Percentiles rank a stretch among this genome's conserved stretches.
Conservation (phyloP, 1,140 invertebrate species). For the Gerris buenoi region DNA sequence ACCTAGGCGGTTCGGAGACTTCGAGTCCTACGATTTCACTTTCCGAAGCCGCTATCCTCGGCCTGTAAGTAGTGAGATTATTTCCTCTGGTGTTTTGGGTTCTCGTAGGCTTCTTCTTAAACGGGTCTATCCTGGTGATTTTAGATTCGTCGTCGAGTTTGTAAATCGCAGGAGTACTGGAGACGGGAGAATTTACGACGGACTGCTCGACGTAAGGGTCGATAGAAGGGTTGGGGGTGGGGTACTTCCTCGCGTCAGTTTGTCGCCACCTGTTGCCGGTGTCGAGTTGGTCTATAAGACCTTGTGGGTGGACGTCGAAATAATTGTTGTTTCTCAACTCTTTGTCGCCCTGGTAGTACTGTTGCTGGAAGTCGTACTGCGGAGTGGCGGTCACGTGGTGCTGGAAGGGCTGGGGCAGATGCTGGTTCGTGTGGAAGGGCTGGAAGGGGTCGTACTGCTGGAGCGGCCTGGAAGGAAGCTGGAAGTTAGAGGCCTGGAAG, state of each 20-base stretch:
- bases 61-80: background rate
- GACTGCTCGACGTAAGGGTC: background rate
- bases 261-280: constrained; percentile 17
- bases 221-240: background rate
- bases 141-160: background rate
- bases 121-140: background rate
- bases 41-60: background rate
- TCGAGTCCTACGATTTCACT: background rate
- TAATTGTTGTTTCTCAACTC: constrained; percentile 12
- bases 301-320: constrained; percentile 16
- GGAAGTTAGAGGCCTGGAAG: constrained; percentile 7
- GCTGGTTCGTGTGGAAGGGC: constrained; percentile 19
- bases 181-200: background rate
- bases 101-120: background rate
- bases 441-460: constrained; percentile 12
- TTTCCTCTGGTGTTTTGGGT: background rate
- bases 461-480: background rate
- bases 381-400: constrained; percentile 6
- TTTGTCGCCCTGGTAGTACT: background rate
- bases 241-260: background rate
- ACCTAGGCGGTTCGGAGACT: background rate
- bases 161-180: background rate
- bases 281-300: constrained; percentile 16
- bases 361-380: constrained; percentile 6
- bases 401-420: constrained; percentile 21